phyloP scores from a whole-genome alignment of 1,140 invertebrate genomes.

The Sycophaga agraensis region DNA sequence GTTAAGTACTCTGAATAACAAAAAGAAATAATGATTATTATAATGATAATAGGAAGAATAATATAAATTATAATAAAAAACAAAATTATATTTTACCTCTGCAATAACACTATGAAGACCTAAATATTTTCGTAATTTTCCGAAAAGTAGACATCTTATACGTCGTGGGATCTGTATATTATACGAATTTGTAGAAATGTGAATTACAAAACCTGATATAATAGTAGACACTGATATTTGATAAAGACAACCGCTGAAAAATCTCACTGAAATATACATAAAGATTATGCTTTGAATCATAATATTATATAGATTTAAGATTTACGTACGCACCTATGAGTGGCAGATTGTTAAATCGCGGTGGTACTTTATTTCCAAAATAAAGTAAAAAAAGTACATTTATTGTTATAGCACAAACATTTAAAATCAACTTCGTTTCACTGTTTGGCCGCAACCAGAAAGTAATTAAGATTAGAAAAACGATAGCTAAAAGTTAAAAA shows the following conservation, averaged over 20 bases:
- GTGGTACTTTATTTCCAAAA: slow-evolving; percentile 62
- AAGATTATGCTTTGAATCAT: slow-evolving; percentile 23
- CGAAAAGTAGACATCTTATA: slow-evolving; percentile 58
- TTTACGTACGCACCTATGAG: slow-evolving; percentile 59
- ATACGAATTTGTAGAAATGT: slow-evolving; percentile 54
- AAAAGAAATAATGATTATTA: too few relatives aligned
- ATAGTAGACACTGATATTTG: slow-evolving; percentile 62
- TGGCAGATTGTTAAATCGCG: slow-evolving; percentile 62
- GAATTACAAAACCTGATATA: slow-evolving; percentile 63
- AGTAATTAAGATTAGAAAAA: slow-evolving; percentile 61
- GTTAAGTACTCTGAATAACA: too few relatives aligned
- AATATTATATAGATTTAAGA: neutral
- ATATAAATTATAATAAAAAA: too few relatives aligned
- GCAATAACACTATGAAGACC: slow-evolving; percentile 43
- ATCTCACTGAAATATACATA: slow-evolving; percentile 56
- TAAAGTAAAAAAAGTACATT: slow-evolving; percentile 65
- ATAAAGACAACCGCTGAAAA: slow-evolving; percentile 60
- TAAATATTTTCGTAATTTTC: slow-evolving; percentile 57
- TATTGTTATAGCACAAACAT: slow-evolving; percentile 59
- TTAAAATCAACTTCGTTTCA: slow-evolving; percentile 64
- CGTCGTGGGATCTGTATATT: slow-evolving; percentile 57
- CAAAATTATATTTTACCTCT: slow-evolving; percentile 27
- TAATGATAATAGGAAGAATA: too few relatives aligned
- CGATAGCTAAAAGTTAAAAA: slow-evolving; percentile 57
- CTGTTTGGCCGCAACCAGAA: slow-evolving; percentile 68